Conservation (phyloP, 2,888 invertebrate species). For the Dryobotodes eremita region DNA sequence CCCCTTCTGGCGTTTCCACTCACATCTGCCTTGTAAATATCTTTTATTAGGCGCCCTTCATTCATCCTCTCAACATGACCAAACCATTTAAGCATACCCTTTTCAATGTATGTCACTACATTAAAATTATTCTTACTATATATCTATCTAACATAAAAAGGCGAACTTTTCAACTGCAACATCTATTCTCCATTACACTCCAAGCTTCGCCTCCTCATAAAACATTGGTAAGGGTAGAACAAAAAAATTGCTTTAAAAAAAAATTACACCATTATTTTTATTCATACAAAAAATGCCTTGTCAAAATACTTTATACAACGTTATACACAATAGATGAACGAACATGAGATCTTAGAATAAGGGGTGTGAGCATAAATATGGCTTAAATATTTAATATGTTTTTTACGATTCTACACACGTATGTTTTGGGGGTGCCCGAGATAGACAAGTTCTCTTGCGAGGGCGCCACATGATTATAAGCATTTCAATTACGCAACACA, state of each 20-base stretch:
- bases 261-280: conserved; percentile 83
- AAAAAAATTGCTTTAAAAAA: conserved; percentile 73
- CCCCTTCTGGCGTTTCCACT: too few species aligned
- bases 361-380: conserved; percentile 57
- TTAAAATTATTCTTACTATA: too few species aligned
- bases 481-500: neutral
- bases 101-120: too few species aligned
- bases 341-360: conserved; percentile 55
- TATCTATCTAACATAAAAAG: neutral
- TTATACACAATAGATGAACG: conserved; percentile 74
- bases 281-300: conserved; percentile 82
- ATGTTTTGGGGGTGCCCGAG: neutral
- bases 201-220: neutral
- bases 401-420: conserved; percentile 15
- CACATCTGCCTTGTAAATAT: too few species aligned
- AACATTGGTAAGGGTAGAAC: conserved; percentile 16
- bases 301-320: conserved; percentile 88
- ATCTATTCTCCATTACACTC: neutral
- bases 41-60: too few species aligned
- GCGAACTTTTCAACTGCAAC: neutral
- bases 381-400: conserved; percentile 12
- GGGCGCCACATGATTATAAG: neutral
- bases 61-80: too few species aligned
- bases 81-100: too few species aligned
- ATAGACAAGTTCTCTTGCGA: neutral